Base-by-base conservation (phyloP, 2,797 vertebrate genomes). In the Halcyon chelicuti region DNA sequence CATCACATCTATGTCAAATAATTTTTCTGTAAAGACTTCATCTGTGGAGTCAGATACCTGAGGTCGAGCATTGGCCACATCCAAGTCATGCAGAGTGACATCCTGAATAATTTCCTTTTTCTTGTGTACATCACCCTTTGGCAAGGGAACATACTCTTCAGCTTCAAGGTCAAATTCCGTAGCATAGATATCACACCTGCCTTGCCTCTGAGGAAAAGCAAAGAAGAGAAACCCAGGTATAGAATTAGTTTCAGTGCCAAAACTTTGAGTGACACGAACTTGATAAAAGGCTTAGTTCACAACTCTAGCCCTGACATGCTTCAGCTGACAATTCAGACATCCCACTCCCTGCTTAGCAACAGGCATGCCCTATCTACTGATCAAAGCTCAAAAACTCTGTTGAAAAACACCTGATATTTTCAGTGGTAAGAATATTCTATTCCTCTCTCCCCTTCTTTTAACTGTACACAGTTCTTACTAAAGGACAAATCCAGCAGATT, bases 81-180 rank as follows among this genome's bases (percentile, higher is more conserved):
- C 99, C 97, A 99, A 98, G 96, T 99, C 99, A 18, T 99, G 99
- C 91, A 99, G 97, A 18, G 99, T 99, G 94, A 99, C 99, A 61
- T 99, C 99, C 97, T 99, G 99, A 95, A 99, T 99, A 86, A 99
- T 99, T 97, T 99, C 99, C 96, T 99, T 99, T 98, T 99, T 99
- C 97, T 99, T 99, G 98, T 99, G 99, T 74, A 99, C 99, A 25
- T 99, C 99, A 7, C 99, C 99, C 97, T 99, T 99, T 52, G 99
- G 99, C 95, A 99, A 98, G 3, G 99, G 99, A 61, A 99, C 99
- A 7, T 99, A 99, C 93, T 99, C 99, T 96, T 99, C 99, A 2
- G 99, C 99, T 97, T 99, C 99, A 97, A 99, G 99, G 98, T 99
- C 99, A 57, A 99, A 99, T 98, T 99, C 99, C 0, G 99, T 99